Conservation (phyloP, 1,140 invertebrate species). For the Cotesia vestalis region DNA sequence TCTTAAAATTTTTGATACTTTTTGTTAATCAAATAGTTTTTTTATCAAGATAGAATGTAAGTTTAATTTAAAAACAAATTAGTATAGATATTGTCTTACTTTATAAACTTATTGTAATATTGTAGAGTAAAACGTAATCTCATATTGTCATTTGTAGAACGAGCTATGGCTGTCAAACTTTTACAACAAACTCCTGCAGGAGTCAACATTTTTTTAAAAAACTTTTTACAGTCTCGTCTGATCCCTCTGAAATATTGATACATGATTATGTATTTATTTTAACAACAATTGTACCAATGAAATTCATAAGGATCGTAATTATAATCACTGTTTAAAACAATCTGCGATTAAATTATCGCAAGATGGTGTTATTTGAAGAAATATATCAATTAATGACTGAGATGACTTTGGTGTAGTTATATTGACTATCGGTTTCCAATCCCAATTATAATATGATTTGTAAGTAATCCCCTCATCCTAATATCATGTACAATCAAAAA, state of each 20-base stretch:
- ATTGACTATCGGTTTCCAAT: conserved; percentile 16
- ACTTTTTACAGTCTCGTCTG: not conserved
- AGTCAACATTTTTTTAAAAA: conserved; percentile 32
- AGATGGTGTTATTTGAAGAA: conserved; percentile 30
- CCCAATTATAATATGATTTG: conserved; percentile 43
- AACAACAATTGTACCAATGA: not conserved
- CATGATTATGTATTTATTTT: conserved; percentile 17
- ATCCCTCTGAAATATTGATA: conserved; percentile 19
- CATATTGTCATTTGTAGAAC: not conserved
- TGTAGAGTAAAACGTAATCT: not conserved
- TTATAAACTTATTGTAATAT: not conserved
- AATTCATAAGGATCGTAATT: not conserved
- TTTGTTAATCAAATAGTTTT: too few relatives aligned
- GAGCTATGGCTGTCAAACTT: not conserved
- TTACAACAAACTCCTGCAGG: conserved; percentile 19
- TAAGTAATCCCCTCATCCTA: conserved; percentile 20
- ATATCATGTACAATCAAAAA: not conserved
- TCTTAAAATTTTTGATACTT: too few relatives aligned
- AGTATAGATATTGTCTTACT: conserved; percentile 17
- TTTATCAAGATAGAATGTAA: not conserved
- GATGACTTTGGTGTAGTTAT: not conserved
- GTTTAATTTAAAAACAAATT: not conserved
- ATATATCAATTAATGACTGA: conserved; percentile 17
- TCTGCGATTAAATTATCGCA: conserved; percentile 19
- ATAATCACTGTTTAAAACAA: conserved; percentile 9